Evolutionary conservation across 2,113 vertebrate species (phyloP).

Genomic region (Cheilinus undulatus): DNA sequence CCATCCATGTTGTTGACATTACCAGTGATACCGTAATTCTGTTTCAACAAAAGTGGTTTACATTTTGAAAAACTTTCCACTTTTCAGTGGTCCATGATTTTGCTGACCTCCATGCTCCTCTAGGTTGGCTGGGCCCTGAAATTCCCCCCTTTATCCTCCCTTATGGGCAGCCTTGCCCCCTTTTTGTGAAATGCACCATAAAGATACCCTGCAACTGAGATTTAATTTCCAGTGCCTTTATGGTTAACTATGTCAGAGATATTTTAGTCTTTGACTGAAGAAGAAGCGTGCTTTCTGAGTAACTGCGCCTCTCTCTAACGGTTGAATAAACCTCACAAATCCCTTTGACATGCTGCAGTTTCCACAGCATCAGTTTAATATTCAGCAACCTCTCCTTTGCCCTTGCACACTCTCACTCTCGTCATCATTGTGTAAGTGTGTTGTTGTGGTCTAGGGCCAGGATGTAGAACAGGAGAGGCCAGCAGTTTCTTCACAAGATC

Average conservation of each 20-base stretch:
- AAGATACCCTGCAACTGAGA: neutral
- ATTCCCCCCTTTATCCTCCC: too few relatives aligned
- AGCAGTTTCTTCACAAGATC: constrained; percentile 56
- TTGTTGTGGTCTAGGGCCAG: constrained; percentile 33
- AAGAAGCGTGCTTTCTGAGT: neutral
- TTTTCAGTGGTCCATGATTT: too few relatives aligned
- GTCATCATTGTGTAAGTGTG: constrained; percentile 31
- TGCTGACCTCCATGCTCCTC: too few relatives aligned
- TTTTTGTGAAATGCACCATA: too few relatives aligned
- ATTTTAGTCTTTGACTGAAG: neutral
- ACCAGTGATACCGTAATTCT: too few relatives aligned
- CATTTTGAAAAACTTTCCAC: too few relatives aligned
- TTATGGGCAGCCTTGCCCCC: too few relatives aligned
- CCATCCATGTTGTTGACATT: too few relatives aligned
- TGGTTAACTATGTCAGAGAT: neutral
- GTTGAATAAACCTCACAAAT: neutral
- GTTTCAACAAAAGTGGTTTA: too few relatives aligned
- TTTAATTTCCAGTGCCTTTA: neutral
- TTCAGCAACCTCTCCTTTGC: constrained; percentile 16
- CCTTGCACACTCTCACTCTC: constrained; percentile 1
- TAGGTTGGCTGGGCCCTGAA: too few relatives aligned
- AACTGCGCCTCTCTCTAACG: neutral
- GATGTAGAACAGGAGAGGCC: constrained; percentile 42
- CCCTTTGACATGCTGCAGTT: constrained; percentile 3
- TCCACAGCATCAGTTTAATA: constrained; percentile 15